phyloP scores from a whole-genome alignment of 2,888 invertebrate species.

The Melanchra persicariae region DNA sequence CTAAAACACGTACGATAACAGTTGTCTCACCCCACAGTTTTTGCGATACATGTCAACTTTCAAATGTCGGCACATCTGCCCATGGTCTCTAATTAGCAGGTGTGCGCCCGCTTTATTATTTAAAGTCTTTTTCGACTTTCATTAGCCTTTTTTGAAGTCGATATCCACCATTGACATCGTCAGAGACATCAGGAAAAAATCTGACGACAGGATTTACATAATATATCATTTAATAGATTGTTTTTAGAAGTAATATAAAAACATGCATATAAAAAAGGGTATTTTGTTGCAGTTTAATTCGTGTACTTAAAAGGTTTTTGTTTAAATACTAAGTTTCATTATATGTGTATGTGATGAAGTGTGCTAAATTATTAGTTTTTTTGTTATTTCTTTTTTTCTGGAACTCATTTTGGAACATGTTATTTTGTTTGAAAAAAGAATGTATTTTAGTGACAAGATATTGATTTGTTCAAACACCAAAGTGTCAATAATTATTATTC shows the following conservation, averaged over 20 bases:
- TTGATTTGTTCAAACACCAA: too few relatives aligned
- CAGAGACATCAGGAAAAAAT: constrained; percentile 12
- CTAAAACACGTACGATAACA: too few relatives aligned
- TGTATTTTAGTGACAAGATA: too few relatives aligned
- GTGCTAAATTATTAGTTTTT: too few relatives aligned
- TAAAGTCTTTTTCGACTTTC: constrained; percentile 29
- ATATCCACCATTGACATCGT: constrained; percentile 3
- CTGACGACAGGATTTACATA: constrained; percentile 29
- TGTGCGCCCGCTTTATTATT: constrained; percentile 50
- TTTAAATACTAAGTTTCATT: too few relatives aligned
- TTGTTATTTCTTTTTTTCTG: too few relatives aligned
- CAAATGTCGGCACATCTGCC: constrained; percentile 65
- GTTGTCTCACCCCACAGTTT: constrained; percentile 48
- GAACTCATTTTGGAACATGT: too few relatives aligned
- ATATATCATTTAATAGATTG: neutral
- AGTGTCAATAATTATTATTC: too few relatives aligned
- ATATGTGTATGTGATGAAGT: too few relatives aligned
- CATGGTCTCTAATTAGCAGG: constrained; percentile 65
- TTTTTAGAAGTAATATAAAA: neutral
- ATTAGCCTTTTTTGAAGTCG: constrained; percentile 22
- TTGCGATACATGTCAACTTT: constrained; percentile 66
- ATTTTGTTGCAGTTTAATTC: neutral
- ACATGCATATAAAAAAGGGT: neutral
- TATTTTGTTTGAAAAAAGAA: too few relatives aligned
- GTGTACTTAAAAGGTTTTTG: too few relatives aligned